Conservation (phyloP, 2,797 vertebrate species). For the Pelodytes ibericus region DNA sequence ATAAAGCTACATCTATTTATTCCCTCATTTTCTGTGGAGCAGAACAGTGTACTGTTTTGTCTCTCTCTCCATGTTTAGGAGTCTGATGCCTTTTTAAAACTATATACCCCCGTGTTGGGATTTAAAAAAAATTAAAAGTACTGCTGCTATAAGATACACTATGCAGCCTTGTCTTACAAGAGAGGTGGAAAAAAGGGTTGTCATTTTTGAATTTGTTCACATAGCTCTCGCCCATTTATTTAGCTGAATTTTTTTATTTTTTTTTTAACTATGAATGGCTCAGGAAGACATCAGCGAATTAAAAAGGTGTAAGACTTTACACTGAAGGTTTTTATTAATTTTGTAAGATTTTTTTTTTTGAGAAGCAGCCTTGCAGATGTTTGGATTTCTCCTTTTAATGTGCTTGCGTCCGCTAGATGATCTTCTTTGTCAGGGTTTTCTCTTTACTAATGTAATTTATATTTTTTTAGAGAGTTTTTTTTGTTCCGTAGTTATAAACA, state of each 20-base stretch:
- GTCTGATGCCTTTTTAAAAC: neutral
- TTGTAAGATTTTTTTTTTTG: conserved; percentile 30
- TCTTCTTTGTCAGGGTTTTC: conserved; percentile 28
- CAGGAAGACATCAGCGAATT: conserved; percentile 21
- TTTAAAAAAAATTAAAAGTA: neutral
- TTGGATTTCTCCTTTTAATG: conserved; percentile 2
- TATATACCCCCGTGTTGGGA: neutral
- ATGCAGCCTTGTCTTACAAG: neutral
- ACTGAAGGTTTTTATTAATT: conserved; percentile 36
- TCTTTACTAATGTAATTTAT: conserved; percentile 53
- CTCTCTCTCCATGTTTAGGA: too few relatives aligned
- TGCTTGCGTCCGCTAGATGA: conserved; percentile 30
- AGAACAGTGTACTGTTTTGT: neutral
- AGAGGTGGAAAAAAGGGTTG: neutral
- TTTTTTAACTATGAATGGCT: conserved; percentile 19
- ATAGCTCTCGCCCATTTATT: neutral
- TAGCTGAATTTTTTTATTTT: neutral
- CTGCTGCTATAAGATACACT: conserved; percentile 3
- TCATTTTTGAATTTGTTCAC: neutral
- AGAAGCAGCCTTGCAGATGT: conserved; percentile 22
- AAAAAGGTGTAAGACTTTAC: neutral
- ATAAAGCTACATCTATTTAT: neutral
- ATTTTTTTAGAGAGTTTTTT: conserved; percentile 51
- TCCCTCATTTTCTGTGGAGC: neutral
- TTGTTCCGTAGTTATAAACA: conserved; percentile 37